These are phyloP conservation scores for Corticium candelabrum DNA, from an alignment of 37 sponge, comb jelly and placozoan genomes.

Conservation along the genomic window DNA sequence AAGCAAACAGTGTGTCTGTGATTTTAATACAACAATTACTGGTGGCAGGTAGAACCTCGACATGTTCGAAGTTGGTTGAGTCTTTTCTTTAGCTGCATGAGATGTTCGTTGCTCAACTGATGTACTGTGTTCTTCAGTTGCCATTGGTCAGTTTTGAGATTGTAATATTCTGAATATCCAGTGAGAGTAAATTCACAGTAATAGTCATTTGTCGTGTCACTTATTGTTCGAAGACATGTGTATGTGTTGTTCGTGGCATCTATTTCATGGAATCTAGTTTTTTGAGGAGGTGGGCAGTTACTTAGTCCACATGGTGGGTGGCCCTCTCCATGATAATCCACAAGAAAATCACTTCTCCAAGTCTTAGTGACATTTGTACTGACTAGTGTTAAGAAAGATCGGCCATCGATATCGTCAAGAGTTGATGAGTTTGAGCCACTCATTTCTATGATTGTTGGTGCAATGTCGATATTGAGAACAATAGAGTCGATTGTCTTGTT, in stretches of 20 bases:
- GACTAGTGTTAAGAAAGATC: conserved; percentile 23
- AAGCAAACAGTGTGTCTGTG: background rate
- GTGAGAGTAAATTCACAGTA: conserved; percentile 8
- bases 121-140: background rate
- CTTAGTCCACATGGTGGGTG: background rate
- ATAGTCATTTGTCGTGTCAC: background rate
- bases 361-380: background rate
- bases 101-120: background rate
- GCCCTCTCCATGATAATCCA: conserved; percentile 70
- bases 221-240: background rate
- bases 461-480: conserved; percentile 60
- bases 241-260: conserved; percentile 5
- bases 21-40: background rate
- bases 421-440: conserved; percentile 41
- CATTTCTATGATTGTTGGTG: conserved; percentile 42
- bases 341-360: conserved; percentile 33
- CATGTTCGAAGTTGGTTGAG: background rate
- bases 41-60: background rate
- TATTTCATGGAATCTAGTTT: background rate
- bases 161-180: background rate
- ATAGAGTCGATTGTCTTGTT: conserved; percentile 24
- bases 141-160: background rate
- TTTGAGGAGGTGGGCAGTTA: background rate
- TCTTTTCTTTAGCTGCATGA: background rate
- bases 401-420: conserved; percentile 54